Conservation (phyloP, 2,113 vertebrate species). For the Halcyon senegalensis region DNA sequence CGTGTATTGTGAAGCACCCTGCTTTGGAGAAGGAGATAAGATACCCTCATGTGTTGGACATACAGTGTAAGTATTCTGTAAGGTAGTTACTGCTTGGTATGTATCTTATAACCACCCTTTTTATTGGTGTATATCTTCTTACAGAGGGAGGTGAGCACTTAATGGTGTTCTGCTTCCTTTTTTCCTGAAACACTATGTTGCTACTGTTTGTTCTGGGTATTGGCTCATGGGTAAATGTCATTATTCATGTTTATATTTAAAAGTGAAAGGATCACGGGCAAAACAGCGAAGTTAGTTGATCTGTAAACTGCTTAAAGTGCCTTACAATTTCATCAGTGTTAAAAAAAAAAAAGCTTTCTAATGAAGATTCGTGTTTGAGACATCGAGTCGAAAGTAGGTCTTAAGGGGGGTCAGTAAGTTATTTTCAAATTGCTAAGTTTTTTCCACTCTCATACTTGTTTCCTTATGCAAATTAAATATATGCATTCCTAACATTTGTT, state of each 20-base stretch:
- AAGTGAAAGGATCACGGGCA: background rate
- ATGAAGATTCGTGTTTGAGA: background rate
- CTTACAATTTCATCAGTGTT: background rate
- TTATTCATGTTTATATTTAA: background rate
- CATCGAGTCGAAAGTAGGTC: background rate
- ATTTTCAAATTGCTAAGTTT: background rate
- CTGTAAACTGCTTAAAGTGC: background rate
- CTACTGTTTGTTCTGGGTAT: background rate
- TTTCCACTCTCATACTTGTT: background rate
- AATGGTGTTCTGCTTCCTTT: too few relatives aligned
- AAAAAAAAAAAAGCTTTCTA: background rate
- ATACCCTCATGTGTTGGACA: slow-evolving; percentile 84
- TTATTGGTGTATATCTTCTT: background rate
- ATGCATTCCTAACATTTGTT: rapidly evolving
- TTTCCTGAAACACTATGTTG: background rate
- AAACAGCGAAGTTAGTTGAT: background rate
- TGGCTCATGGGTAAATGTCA: background rate
- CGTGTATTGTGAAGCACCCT: slow-evolving; percentile 91
- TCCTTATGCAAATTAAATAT: too few relatives aligned
- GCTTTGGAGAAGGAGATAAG: slow-evolving; percentile 88
- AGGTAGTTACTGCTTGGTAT: background rate
- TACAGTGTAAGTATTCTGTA: slow-evolving; percentile 89
- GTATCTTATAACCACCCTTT: background rate
- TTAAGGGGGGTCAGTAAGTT: background rate
- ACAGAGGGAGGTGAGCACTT: background rate